phyloP scores from a whole-genome alignment of 2,113 vertebrate genomes.

The Aptenodytes patagonicus region DNA sequence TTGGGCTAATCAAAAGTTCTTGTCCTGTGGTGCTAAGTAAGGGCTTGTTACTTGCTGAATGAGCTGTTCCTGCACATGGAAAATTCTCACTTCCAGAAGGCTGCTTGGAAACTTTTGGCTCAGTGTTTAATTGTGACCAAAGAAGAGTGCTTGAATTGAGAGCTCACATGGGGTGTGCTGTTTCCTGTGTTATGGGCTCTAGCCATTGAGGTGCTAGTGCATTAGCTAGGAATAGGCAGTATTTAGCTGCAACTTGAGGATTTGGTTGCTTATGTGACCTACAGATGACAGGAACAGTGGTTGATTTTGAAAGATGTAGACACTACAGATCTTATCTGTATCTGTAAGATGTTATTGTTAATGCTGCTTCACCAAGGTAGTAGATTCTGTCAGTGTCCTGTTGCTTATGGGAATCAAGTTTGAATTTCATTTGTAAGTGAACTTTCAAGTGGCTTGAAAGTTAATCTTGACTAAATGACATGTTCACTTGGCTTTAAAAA shows the following conservation, averaged over 20 bases:
- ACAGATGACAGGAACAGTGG: not conserved
- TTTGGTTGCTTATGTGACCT: not conserved
- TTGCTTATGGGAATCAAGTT: not conserved
- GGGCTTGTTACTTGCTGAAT: not conserved
- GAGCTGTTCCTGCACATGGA: not conserved
- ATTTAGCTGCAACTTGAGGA: not conserved
- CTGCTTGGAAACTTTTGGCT: not conserved
- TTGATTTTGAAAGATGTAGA: not conserved
- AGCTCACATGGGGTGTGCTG: not conserved
- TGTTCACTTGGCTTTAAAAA: not conserved
- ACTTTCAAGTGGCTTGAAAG: not conserved
- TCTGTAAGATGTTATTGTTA: not conserved
- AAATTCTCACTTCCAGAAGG: not conserved
- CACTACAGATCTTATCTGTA: not conserved
- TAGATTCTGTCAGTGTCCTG: not conserved
- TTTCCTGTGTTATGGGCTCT: not conserved
- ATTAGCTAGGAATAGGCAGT: not conserved
- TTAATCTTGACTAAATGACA: not conserved
- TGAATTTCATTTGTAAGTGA: not conserved
- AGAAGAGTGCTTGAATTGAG: not conserved
- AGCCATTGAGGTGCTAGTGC: not conserved
- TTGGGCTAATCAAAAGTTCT: slow-evolving; percentile 24
- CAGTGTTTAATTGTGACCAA: not conserved
- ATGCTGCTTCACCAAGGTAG: not conserved
- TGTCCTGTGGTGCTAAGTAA: not conserved